phyloP scores from a whole-genome alignment of 1,140 invertebrate species.

The Brachionus angularis region DNA sequence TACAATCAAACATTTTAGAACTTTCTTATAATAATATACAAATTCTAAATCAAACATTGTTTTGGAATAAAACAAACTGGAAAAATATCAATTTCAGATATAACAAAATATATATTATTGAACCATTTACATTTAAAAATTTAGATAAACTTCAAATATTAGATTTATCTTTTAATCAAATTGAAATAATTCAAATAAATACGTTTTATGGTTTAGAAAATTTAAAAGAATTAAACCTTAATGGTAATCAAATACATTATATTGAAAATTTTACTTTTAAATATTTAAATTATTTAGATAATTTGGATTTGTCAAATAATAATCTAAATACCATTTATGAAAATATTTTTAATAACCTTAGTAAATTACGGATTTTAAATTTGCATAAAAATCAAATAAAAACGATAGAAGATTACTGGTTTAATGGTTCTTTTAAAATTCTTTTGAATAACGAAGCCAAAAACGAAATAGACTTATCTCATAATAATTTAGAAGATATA shows the following conservation, averaged over 20 bases:
- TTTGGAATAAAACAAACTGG: too few relatives aligned
- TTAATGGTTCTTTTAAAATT: background rate
- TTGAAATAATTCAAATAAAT: background rate
- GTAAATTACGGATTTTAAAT: background rate
- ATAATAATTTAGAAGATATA: background rate
- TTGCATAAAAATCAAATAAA: background rate
- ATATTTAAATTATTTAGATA: background rate
- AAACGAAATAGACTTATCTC: background rate
- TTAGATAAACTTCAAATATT: background rate
- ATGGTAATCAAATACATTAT: background rate
- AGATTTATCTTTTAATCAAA: background rate
- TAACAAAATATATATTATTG: too few relatives aligned
- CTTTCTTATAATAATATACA: too few relatives aligned
- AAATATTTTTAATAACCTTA: background rate
- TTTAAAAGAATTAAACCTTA: background rate
- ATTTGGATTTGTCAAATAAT: background rate
- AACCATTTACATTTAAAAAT: background rate
- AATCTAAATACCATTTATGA: background rate
- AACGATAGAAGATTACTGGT: background rate
- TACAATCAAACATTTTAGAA: too few relatives aligned
- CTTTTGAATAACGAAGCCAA: background rate
- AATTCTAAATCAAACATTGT: too few relatives aligned
- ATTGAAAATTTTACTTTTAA: background rate
- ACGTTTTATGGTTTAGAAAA: background rate
- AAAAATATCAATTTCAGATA: too few relatives aligned